phyloP scores from a whole-genome alignment of 2,888 invertebrate genomes.

The Oxytorus armatus region DNA sequence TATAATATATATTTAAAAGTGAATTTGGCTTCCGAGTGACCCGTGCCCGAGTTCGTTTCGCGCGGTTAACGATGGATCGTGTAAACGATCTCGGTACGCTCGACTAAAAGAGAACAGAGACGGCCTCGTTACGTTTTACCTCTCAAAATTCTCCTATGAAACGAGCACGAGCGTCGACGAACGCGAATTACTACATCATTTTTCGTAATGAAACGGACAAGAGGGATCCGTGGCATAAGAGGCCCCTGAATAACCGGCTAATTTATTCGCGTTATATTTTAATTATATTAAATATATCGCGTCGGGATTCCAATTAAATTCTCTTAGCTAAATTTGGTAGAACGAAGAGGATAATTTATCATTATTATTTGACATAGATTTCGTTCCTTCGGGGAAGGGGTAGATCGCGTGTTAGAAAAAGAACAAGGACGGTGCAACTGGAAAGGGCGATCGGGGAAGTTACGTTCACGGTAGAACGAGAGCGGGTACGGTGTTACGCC shows the following conservation, averaged over 20 bases:
- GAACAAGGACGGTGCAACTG: slow-evolving; percentile 3
- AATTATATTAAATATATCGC: not conserved
- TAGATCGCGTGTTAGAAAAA: slow-evolving; percentile 26
- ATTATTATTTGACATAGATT: too few species aligned
- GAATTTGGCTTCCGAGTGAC: slow-evolving; percentile 22
- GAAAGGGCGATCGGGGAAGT: slow-evolving; percentile 36
- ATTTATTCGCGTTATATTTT: slow-evolving; percentile 24
- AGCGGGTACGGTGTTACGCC: slow-evolving; percentile 51
- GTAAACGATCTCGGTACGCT: slow-evolving; percentile 43
- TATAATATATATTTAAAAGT: slow-evolving; percentile 12
- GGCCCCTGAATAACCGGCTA: slow-evolving; percentile 41
- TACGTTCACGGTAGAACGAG: slow-evolving; percentile 34
- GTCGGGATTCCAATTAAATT: too few species aligned
- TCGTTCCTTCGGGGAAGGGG: not conserved
- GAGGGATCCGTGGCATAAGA: slow-evolving; percentile 30
- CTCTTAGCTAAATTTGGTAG: not conserved
- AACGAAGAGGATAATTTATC: too few species aligned
- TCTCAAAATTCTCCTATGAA: slow-evolving; percentile 64
- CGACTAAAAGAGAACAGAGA: slow-evolving; percentile 42
- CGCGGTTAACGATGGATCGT: slow-evolving; percentile 56
- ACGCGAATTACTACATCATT: slow-evolving; percentile 59
- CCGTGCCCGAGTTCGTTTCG: slow-evolving; percentile 30
- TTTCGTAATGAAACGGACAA: slow-evolving; percentile 63
- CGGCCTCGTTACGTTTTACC: slow-evolving; percentile 66
- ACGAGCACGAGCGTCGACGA: slow-evolving; percentile 44